Conservation (phyloP, 2,888 invertebrate species). For the Amblyteles armatorius region DNA sequence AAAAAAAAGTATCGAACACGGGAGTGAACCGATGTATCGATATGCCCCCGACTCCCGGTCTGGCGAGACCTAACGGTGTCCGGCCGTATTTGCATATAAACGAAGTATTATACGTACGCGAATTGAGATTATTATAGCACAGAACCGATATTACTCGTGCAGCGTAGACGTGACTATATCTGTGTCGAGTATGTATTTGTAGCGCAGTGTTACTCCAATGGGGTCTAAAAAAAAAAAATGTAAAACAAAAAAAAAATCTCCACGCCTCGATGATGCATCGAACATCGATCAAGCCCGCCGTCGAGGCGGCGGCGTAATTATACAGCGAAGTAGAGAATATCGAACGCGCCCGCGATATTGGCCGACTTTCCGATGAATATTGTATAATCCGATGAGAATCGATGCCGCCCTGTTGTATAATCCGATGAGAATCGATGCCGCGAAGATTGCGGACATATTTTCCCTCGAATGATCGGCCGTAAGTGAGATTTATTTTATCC, state of each 20-base stretch:
- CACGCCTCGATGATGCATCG: not conserved
- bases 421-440: not conserved
- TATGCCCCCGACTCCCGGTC: not conserved
- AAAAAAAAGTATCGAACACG: not conserved
- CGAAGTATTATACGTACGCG: conserved; percentile 72
- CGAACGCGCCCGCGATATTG: not conserved
- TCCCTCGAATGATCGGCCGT: not conserved
- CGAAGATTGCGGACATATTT: not conserved
- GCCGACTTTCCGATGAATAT: conserved; percentile 1
- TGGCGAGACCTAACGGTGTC: conserved; percentile 62
- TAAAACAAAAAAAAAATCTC: conserved; percentile 9
- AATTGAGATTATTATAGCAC: conserved; percentile 44
- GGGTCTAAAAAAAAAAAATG: not conserved
- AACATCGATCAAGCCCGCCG: conserved; percentile 11
- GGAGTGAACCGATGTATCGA: conserved; percentile 22
- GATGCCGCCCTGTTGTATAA: not conserved
- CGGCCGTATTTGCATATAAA: conserved; percentile 80
- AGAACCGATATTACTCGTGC: conserved; percentile 23
- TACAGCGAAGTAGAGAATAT: conserved; percentile 16
- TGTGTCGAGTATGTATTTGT: not conserved
- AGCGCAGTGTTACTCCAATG: conserved; percentile 3
- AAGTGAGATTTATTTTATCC: not conserved
- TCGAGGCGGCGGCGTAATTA: conserved; percentile 19
- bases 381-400: not conserved
- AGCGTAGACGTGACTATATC: not conserved